Conservation (phyloP, 1,140 invertebrate genomes). For the Heliconius hewitsoni region DNA sequence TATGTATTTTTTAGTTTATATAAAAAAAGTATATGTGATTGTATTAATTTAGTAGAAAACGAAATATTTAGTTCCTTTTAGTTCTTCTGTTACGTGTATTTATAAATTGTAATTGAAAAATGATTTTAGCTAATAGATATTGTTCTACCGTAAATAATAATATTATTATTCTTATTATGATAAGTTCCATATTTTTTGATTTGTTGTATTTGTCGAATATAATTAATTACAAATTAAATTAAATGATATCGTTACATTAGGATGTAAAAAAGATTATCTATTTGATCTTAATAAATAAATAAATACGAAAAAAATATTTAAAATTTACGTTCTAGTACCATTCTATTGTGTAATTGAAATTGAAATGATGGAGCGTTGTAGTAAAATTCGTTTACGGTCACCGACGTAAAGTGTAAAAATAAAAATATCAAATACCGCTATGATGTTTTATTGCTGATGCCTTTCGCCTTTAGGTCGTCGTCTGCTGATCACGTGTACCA, state of each 20-base stretch:
- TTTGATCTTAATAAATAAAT: slow-evolving; percentile 79
- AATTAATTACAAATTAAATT: slow-evolving; percentile 76
- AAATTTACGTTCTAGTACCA: slow-evolving; percentile 81
- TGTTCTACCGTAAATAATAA: slow-evolving; percentile 77
- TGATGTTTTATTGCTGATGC: slow-evolving; percentile 60
- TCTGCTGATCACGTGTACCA: no score
- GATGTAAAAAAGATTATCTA: slow-evolving; percentile 81
- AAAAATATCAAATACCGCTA: slow-evolving; percentile 77
- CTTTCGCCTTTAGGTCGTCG: not conserved
- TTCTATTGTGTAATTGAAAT: slow-evolving; percentile 78
- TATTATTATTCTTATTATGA: slow-evolving; percentile 44
- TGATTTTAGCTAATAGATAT: slow-evolving; percentile 74
- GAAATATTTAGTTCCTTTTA: slow-evolving; percentile 79
- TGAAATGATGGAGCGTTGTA: slow-evolving; percentile 77
- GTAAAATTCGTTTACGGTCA: slow-evolving; percentile 80
- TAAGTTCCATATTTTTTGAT: slow-evolving; percentile 75
- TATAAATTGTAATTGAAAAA: slow-evolving; percentile 75
- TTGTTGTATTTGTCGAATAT: slow-evolving; percentile 80
- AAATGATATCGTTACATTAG: slow-evolving; percentile 79
- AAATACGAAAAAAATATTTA: slow-evolving; percentile 78
- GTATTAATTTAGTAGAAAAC: slow-evolving; percentile 71
- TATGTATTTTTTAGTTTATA: slow-evolving; percentile 64
- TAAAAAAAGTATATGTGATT: slow-evolving; percentile 62
- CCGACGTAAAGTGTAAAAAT: slow-evolving; percentile 80
- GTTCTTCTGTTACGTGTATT: slow-evolving; percentile 80